Conservation (phyloP, 2,797 vertebrate genomes). For the Catostomus latipinnis region DNA sequence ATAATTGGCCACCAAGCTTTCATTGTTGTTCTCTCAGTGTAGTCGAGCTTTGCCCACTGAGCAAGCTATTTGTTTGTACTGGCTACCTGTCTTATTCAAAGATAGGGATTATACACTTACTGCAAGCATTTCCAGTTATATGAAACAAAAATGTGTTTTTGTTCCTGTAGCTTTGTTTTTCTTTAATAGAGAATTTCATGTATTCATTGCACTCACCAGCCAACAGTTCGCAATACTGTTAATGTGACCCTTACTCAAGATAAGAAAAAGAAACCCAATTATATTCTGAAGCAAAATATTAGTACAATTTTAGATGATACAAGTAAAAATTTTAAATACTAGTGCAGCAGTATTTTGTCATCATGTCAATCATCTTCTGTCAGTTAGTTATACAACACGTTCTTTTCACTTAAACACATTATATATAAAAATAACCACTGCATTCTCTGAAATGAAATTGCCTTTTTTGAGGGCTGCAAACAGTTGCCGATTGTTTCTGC, state of each 20-base stretch:
- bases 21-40: conserved; percentile 67
- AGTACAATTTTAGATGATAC: not conserved
- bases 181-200: not conserved
- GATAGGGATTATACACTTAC: not conserved
- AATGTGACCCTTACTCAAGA: not conserved
- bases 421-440: not conserved
- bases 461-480: not conserved
- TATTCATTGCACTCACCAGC: not conserved
- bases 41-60: conserved; percentile 24
- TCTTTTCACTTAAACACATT: too few relatives aligned
- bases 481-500: not conserved
- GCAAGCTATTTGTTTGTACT: conserved; percentile 24
- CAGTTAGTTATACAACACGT: too few relatives aligned
- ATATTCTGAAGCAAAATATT: not conserved
- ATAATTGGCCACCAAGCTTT: conserved; percentile 76
- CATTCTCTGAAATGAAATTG: not conserved
- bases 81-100: conserved; percentile 20
- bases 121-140: not conserved
- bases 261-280: not conserved
- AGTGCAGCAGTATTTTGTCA: too few relatives aligned
- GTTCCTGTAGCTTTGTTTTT: not conserved
- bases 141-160: not conserved
- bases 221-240: not conserved
- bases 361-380: too few relatives aligned
- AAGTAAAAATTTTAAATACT: not conserved